phyloP scores from a whole-genome alignment of 2,888 invertebrate species.

The Strigamia transsilvanica region DNA sequence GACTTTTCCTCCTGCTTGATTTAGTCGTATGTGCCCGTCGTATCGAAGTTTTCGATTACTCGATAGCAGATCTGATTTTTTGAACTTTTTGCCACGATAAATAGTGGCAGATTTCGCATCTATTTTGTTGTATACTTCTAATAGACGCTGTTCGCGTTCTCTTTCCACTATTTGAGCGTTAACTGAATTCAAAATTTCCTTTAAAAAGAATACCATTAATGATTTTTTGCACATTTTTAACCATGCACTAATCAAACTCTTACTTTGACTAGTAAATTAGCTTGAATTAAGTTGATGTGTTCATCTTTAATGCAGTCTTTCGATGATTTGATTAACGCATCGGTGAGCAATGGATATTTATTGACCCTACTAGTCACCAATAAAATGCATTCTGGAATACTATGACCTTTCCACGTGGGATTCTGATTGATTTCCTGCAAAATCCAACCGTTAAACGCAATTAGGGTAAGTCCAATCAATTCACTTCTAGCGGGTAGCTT shows the following conservation, averaged over 20 bases:
- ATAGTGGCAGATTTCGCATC: constrained; percentile 90
- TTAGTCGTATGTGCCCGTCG: constrained; percentile 87
- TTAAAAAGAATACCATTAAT: constrained; percentile 55
- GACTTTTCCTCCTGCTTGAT: constrained; percentile 91
- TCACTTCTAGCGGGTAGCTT: constrained; percentile 36
- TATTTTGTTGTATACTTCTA: constrained; percentile 90
- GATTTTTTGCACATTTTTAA: constrained; percentile 65
- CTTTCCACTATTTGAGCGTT: constrained; percentile 93
- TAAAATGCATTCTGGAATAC: constrained; percentile 93
- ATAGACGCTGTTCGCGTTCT: constrained; percentile 85
- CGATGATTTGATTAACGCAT: constrained; percentile 89
- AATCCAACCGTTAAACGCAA: constrained; percentile 16
- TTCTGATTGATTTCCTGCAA: constrained; percentile 84
- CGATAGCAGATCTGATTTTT: constrained; percentile 88
- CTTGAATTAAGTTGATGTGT: constrained; percentile 79
- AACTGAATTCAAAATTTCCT: constrained; percentile 87
- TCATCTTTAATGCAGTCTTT: constrained; percentile 79
- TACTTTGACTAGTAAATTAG: constrained; percentile 81
- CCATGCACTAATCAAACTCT: constrained; percentile 70
- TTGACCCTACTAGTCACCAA: constrained; percentile 95
- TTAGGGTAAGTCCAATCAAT: neutral
- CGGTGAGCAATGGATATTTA: constrained; percentile 91
- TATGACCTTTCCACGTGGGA: constrained; percentile 89
- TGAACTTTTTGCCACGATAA: constrained; percentile 79
- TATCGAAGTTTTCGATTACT: constrained; percentile 81